Evolutionary conservation across 2,888 invertebrate genomes (phyloP).

Genomic region (Dryobota labecula): DNA sequence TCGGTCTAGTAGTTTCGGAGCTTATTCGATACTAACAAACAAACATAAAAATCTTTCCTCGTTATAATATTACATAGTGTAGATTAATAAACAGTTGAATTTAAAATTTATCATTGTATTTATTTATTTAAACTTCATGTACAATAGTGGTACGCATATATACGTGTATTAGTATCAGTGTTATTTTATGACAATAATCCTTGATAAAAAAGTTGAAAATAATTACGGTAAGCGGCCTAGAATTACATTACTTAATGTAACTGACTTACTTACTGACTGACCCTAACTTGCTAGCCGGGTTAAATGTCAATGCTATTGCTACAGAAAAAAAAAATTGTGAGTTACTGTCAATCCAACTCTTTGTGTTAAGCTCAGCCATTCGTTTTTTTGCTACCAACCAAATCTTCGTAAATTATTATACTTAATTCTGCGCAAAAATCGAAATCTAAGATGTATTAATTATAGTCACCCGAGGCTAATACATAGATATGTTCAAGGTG

Average conservation of each 20-base stretch:
- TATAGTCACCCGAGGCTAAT: not conserved
- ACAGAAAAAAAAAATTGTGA: constrained; percentile 19
- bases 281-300: constrained; percentile 45
- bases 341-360: not conserved
- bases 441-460: not conserved
- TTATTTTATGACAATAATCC: too few species aligned
- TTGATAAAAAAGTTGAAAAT: not conserved
- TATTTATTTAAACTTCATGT: too few species aligned
- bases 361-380: constrained; percentile 11
- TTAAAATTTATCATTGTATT: too few species aligned
- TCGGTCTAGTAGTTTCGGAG: too few species aligned
- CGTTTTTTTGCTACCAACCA: constrained; percentile 6
- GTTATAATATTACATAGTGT: too few species aligned
- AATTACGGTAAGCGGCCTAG: not conserved
- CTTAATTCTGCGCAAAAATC: not conserved
- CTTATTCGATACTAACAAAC: too few species aligned
- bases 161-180: too few species aligned
- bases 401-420: not conserved
- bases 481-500: not conserved
- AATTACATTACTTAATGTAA: constrained; percentile 7
- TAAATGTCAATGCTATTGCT: constrained; percentile 51
- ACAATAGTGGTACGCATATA: too few species aligned
- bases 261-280: constrained; percentile 16
- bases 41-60: too few species aligned
- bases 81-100: too few species aligned